Evolutionary conservation across 2,888 invertebrate species (phyloP).

Genomic region (Eremobia ochroleuca): DNA sequence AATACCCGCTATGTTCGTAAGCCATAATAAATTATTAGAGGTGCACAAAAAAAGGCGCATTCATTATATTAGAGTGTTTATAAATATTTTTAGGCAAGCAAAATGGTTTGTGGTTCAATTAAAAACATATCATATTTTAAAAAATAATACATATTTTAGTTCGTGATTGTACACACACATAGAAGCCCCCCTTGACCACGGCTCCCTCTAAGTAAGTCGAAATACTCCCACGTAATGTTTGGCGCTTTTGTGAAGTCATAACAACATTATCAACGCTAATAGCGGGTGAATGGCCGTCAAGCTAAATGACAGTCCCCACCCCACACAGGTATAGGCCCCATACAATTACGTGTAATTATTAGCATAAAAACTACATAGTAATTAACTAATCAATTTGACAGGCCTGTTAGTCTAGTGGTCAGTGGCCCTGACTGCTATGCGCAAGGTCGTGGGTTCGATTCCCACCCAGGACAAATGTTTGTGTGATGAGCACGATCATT

Average conservation of each 20-base stretch:
- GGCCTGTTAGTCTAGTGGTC: no score
- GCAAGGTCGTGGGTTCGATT: no score
- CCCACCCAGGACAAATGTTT: no score
- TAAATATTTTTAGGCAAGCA: not conserved
- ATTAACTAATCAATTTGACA: conserved; percentile 49
- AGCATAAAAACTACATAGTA: conserved; percentile 33
- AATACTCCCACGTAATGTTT: conserved; percentile 8
- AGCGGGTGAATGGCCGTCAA: conserved; percentile 28
- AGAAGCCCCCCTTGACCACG: not conserved
- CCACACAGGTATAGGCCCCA: conserved; percentile 1
- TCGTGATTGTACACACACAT: not conserved
- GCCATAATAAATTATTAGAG: not conserved
- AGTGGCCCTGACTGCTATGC: no score
- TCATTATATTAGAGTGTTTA: not conserved
- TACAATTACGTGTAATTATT: conserved; percentile 26
- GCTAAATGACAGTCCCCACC: conserved; percentile 13
- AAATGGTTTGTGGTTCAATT: not conserved
- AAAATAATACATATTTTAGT: not conserved
- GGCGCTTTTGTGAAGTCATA: conserved; percentile 7
- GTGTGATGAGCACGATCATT: no score
- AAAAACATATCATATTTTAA: not conserved
- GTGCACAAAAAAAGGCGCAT: not conserved
- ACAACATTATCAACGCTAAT: conserved; percentile 25
- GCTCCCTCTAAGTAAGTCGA: not conserved
- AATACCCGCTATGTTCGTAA: not conserved